Conservation (phyloP, 2,113 vertebrate genomes). For the Paedocypris sp. region DNA sequence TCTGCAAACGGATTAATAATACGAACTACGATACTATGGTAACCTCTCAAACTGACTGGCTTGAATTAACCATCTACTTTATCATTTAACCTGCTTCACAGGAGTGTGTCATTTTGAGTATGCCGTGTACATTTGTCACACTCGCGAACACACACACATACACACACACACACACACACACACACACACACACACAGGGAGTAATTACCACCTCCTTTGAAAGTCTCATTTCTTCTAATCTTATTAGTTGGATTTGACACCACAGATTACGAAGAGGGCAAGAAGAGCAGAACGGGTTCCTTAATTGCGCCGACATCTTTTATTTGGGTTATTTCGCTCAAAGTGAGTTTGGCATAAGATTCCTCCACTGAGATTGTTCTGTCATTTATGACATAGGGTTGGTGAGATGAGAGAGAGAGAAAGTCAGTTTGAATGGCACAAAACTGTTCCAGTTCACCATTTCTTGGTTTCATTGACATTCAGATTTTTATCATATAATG, state of each 20-base stretch:
- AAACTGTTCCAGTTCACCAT: conserved; percentile 49
- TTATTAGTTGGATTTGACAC: conserved; percentile 53
- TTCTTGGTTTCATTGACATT: conserved; percentile 46
- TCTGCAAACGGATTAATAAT: too few relatives aligned
- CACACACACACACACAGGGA: conserved; percentile 38
- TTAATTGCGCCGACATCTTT: conserved; percentile 54
- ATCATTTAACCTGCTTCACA: too few relatives aligned
- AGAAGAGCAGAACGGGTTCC: conserved; percentile 52
- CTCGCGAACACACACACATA: too few relatives aligned
- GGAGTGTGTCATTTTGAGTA: too few relatives aligned
- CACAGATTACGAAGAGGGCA: conserved; percentile 51
- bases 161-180: too few relatives aligned
- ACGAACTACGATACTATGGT: too few relatives aligned
- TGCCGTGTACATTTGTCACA: too few relatives aligned
- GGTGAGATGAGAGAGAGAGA: not conserved
- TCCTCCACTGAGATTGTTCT: conserved; percentile 44
- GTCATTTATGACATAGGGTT: conserved; percentile 30
- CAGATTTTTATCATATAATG: conserved; percentile 55
- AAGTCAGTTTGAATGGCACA: conserved; percentile 15
- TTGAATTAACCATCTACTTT: too few relatives aligned
- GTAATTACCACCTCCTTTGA: conserved; percentile 50
- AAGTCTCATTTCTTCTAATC: conserved; percentile 47
- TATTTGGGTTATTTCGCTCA: conserved; percentile 42
- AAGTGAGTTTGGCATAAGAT: conserved; percentile 41
- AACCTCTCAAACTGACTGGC: too few relatives aligned